Conservation (phyloP, 2,888 invertebrate genomes). For the Drosophila longiperda region DNA sequence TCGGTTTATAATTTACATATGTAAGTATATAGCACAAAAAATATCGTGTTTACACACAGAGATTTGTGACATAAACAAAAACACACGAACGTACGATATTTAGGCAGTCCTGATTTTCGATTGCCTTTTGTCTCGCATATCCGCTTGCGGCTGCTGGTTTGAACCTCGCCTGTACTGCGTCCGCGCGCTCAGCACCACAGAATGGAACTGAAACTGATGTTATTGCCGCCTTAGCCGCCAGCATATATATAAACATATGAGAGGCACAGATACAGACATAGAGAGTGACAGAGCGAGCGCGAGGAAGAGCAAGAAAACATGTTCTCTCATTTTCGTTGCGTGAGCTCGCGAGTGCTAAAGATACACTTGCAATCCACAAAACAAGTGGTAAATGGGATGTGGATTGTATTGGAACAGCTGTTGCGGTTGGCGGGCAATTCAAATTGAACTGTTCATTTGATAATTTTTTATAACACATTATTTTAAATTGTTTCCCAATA, state of each 20-base stretch:
- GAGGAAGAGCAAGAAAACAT: constrained; percentile 19
- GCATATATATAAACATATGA: constrained; percentile 50
- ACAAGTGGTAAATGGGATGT: constrained; percentile 24
- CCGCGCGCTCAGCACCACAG: constrained; percentile 79
- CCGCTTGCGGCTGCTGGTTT: constrained; percentile 17
- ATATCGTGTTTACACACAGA: neutral
- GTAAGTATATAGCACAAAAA: constrained; percentile 6
- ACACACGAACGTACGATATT: constrained; percentile 17
- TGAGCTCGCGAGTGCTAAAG: constrained; percentile 4
- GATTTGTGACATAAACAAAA: constrained; percentile 10
- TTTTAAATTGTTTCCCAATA: constrained; percentile 16
- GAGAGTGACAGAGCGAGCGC: constrained; percentile 1
- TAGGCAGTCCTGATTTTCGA: constrained; percentile 37
- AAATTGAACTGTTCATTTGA: constrained; percentile 6
- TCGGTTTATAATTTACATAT: neutral
- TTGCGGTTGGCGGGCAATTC: constrained; percentile 36
- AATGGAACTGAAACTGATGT: constrained; percentile 70
- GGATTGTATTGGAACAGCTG: constrained; percentile 50
- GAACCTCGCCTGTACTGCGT: constrained; percentile 61
- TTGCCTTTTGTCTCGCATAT: constrained; percentile 26
- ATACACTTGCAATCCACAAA: constrained; percentile 20
- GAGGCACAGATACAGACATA: constrained; percentile 15
- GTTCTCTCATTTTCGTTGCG: constrained; percentile 33
- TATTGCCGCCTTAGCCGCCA: constrained; percentile 51
- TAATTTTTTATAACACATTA: neutral